phyloP scores from a whole-genome alignment of 2,113 vertebrate species.

The Oriolus oriolus region DNA sequence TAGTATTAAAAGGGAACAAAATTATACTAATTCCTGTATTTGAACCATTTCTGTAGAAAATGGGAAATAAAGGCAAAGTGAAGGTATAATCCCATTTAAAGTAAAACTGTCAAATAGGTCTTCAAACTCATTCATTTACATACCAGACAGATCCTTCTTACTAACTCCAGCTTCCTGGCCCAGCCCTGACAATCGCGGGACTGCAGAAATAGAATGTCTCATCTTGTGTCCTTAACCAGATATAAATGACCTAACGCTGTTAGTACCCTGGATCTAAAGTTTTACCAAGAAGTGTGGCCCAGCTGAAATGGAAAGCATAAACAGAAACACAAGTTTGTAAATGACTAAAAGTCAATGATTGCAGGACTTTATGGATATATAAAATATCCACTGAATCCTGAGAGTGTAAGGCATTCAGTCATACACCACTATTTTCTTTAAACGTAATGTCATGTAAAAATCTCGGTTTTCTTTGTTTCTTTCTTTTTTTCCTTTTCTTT shows the following conservation, averaged over 20 bases:
- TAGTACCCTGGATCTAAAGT: neutral
- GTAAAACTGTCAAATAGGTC: neutral
- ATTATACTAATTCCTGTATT: neutral
- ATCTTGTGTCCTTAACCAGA: neutral
- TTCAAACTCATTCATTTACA: neutral
- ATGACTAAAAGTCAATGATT: neutral
- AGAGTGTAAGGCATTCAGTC: neutral
- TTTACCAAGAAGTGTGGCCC: neutral
- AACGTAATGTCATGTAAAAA: neutral
- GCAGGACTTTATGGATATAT: neutral
- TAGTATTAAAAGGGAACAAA: neutral
- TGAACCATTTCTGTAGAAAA: neutral
- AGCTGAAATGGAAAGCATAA: neutral
- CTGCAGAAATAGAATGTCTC: neutral
- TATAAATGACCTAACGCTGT: neutral
- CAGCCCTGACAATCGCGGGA: neutral
- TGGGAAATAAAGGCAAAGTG: neutral
- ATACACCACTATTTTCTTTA: neutral
- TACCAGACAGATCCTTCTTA: neutral
- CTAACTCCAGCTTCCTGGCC: neutral
- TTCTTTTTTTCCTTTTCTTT: rapidly evolving
- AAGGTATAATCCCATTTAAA: neutral
- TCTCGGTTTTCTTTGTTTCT: neutral
- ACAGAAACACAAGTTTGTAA: neutral
- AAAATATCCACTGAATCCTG: neutral